A percentile compares a stretch with the other conserved stretches of the same genome.
Evolutionary conservation across 2,113 vertebrate genomes (phyloP).

Genomic region (Thermophis baileyi): DNA sequence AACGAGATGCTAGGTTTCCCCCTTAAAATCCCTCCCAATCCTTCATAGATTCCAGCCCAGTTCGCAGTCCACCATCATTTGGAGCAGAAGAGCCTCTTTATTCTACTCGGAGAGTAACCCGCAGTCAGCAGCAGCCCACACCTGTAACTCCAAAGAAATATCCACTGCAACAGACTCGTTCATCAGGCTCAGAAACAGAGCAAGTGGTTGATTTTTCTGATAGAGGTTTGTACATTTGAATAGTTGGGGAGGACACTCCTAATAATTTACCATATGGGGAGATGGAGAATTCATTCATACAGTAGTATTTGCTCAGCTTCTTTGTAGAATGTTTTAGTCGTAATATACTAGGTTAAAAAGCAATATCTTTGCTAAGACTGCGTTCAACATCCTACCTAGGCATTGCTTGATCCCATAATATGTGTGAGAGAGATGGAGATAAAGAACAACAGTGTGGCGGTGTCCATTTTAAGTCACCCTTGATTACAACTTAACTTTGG

Average conservation of each 20-base stretch:
- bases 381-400: neutral
- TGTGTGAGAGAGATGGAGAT: neutral
- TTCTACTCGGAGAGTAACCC: conserved; percentile 86
- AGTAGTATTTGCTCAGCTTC: neutral
- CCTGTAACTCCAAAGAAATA: conserved; percentile 89
- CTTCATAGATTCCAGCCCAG: conserved; percentile 77
- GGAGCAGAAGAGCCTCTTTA: conserved; percentile 82
- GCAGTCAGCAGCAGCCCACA: conserved; percentile 89
- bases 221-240: conserved; percentile 68
- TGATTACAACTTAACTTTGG: neutral
- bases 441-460: neutral
- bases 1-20: conserved; percentile 11
- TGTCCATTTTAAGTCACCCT: neutral
- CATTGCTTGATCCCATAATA: neutral
- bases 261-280: neutral
- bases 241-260: neutral
- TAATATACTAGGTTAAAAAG: neutral
- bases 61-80: conserved; percentile 71
- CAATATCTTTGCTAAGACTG: neutral
- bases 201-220: conserved; percentile 83
- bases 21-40: neutral
- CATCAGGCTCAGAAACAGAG: conserved; percentile 89
- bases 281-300: neutral
- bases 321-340: neutral
- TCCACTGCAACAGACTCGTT: conserved; percentile 87